Percentiles rank a stretch among this genome's conserved stretches.
These are phyloP conservation scores for Trypoxylus dichotomus DNA, from an alignment of 1,140 invertebrate species.

Conservation along the genomic window DNA sequence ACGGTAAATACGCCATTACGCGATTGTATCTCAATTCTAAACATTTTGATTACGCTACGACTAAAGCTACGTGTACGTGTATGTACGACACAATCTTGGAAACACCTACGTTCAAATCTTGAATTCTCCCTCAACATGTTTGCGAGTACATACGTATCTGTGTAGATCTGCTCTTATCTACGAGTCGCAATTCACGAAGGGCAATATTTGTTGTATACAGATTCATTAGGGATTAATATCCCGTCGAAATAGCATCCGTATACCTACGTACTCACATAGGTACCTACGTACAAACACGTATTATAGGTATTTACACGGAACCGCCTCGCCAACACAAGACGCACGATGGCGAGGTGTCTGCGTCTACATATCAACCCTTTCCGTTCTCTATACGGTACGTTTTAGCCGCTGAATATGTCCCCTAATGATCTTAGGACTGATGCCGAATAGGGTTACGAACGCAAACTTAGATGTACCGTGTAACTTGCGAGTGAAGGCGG, in stretches of 20 bases:
- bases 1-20: too few relatives aligned
- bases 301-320: background rate
- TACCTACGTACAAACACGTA: background rate
- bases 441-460: too few relatives aligned
- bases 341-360: background rate
- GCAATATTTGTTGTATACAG: background rate
- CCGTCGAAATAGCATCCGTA: background rate
- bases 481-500: too few relatives aligned
- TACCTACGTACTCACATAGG: background rate
- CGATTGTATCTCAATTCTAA: too few relatives aligned
- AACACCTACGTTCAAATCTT: too few relatives aligned
- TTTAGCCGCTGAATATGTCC: background rate
- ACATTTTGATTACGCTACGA: too few relatives aligned
- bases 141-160: background rate
- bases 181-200: background rate
- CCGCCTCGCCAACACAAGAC: background rate
- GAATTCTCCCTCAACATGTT: too few relatives aligned
- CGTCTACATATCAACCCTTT: background rate
- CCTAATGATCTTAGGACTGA: constrained; percentile 10
- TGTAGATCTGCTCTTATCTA: background rate
- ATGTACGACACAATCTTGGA: too few relatives aligned
- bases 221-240: constrained; percentile 3
- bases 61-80: too few relatives aligned
- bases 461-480: too few relatives aligned
- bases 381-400: background rate